These are phyloP conservation scores for Eristalinus aeneus DNA, from an alignment of 2,888 invertebrate species.

Conservation along the genomic window DNA sequence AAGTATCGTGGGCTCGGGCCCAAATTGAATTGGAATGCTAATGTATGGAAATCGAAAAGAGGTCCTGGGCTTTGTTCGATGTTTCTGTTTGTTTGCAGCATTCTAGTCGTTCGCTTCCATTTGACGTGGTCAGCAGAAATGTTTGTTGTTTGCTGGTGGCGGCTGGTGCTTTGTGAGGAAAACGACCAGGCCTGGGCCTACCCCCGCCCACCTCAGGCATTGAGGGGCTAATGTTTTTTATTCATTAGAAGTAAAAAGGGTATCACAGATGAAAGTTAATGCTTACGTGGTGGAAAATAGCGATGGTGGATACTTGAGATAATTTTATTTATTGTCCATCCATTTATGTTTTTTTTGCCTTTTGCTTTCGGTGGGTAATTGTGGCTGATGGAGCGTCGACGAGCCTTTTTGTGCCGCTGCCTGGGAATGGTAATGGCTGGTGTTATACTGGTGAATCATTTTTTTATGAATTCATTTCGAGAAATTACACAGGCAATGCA, in stretches of 20 bases:
- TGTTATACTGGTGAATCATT: slow-evolving; percentile 46
- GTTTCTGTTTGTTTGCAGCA: slow-evolving; percentile 10
- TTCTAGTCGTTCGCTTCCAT: not conserved
- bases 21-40: slow-evolving; percentile 78
- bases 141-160: slow-evolving; percentile 29
- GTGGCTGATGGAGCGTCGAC: slow-evolving; percentile 27
- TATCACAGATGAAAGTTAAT: slow-evolving; percentile 61
- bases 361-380: slow-evolving; percentile 39
- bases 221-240: slow-evolving; percentile 67
- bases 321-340: slow-evolving; percentile 63
- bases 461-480: slow-evolving; percentile 64
- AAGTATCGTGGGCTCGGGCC: slow-evolving; percentile 57
- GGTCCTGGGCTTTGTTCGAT: slow-evolving; percentile 54
- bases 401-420: slow-evolving; percentile 38
- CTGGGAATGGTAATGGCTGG: slow-evolving; percentile 56
- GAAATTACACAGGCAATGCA: slow-evolving; percentile 56
- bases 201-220: not conserved
- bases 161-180: slow-evolving; percentile 45
- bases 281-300: slow-evolving; percentile 63
- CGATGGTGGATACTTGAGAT: slow-evolving; percentile 48
- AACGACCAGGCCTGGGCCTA: not conserved
- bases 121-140: slow-evolving; percentile 67
- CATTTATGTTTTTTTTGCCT: not conserved
- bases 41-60: slow-evolving; percentile 79
- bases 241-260: slow-evolving; percentile 69